Percentiles rank a stretch among this genome's conserved stretches.
These are phyloP conservation scores for Xyrichtys novacula DNA, from an alignment of 2,797 vertebrate genomes.

Conservation along the genomic window DNA sequence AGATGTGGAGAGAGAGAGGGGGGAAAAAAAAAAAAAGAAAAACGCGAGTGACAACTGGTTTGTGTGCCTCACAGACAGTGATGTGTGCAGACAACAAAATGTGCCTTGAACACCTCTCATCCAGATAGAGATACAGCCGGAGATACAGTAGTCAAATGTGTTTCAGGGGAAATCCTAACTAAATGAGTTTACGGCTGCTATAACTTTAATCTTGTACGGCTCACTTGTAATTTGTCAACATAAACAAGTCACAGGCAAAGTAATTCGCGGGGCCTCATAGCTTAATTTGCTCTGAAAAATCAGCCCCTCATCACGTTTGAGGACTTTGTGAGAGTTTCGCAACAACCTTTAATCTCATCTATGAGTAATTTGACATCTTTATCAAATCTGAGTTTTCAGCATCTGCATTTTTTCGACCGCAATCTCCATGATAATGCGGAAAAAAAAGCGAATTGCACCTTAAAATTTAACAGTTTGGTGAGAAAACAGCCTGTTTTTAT, in stretches of 20 bases:
- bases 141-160: constrained; percentile 29
- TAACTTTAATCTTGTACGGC: constrained; percentile 1
- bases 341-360: neutral
- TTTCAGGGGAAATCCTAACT: constrained; percentile 25
- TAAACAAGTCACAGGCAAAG: constrained; percentile 17
- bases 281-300: neutral
- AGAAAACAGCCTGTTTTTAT: neutral
- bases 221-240: constrained; percentile 19
- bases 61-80: constrained; percentile 44
- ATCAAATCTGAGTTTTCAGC: neutral
- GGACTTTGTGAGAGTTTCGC: neutral
- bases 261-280: neutral
- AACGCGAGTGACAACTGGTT: constrained; percentile 51
- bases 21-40: constrained; percentile 9
- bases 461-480: neutral
- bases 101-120: constrained; percentile 42
- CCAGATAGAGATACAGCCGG: constrained; percentile 28
- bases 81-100: constrained; percentile 45
- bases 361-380: neutral
- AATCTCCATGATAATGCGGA: neutral
- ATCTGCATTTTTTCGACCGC: neutral
- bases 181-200: constrained; percentile 5
- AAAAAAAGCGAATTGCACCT: neutral
- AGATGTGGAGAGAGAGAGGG: constrained; percentile 11
- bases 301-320: neutral